phyloP scores from a whole-genome alignment of 64 coral and sea anemone genomes.

The Stylophora pistillata region DNA sequence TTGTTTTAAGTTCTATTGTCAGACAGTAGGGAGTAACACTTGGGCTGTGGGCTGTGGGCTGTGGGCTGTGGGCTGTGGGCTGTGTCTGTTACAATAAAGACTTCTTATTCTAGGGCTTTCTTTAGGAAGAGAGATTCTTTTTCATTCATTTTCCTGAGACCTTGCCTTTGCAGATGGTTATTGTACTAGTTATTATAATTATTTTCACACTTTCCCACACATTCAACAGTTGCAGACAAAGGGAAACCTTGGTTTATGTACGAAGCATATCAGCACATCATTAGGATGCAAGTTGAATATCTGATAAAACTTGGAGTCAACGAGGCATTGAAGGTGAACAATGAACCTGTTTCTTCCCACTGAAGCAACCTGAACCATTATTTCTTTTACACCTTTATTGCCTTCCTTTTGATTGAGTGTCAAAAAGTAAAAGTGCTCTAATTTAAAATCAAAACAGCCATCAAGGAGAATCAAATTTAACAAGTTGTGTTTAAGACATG shows the following conservation, averaged over 20 bases:
- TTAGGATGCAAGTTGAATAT: slow-evolving; percentile 78
- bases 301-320: slow-evolving; percentile 69
- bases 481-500: no score
- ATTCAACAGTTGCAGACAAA: slow-evolving; percentile 51
- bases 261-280: slow-evolving; percentile 69
- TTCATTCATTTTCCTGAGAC: neutral
- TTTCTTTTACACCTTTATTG: neutral
- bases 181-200: neutral
- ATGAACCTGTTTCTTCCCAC: neutral
- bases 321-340: slow-evolving; percentile 61
- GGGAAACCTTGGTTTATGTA: slow-evolving; percentile 81
- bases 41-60: no score
- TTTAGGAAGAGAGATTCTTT: no score
- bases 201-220: neutral
- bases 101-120: no score
- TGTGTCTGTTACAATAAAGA: no score
- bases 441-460: no score
- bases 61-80: no score
- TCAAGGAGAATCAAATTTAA: no score
- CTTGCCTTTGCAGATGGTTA: neutral
- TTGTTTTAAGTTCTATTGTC: no score
- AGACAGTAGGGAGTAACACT: no score
- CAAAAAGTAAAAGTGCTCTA: no score
- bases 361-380: no score
- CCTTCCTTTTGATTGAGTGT: neutral